Conservation (phyloP, 2,888 invertebrate species). For the Drosophila stalkeri region DNA sequence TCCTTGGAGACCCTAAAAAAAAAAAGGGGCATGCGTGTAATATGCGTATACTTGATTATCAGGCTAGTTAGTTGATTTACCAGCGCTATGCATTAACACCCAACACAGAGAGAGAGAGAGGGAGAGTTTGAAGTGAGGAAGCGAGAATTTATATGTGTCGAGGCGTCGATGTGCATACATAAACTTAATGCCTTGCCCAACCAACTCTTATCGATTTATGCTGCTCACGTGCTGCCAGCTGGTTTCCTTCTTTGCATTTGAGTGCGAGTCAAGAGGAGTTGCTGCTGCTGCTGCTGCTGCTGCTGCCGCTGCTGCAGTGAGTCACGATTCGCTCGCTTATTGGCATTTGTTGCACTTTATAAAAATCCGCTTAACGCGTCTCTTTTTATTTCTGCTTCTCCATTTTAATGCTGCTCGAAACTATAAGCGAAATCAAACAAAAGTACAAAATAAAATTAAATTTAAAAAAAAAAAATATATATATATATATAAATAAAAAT, state of each 20-base stretch:
- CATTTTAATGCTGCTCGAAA: conserved; percentile 11
- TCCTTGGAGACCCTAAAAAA: conserved; percentile 12
- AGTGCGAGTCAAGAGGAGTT: conserved; percentile 3
- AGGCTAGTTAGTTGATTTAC: conserved; percentile 65
- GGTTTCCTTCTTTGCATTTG: conserved; percentile 32
- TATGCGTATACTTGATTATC: conserved; percentile 50
- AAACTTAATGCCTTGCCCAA: conserved; percentile 65
- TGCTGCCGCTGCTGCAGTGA: conserved; percentile 35
- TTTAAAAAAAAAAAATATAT: conserved; percentile 2
- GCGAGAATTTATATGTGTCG: conserved; percentile 61
- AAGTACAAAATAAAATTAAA: background rate
- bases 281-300: background rate
- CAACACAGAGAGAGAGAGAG: conserved; percentile 27
- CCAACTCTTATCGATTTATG: conserved; percentile 53
- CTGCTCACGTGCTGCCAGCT: conserved; percentile 45
- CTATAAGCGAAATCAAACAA: conserved; percentile 59
- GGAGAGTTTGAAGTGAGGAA: background rate
- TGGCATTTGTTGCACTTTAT: conserved; percentile 81
- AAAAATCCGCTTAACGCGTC: conserved; percentile 76
- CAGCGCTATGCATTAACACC: conserved; percentile 55
- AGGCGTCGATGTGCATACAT: conserved; percentile 60
- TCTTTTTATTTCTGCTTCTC: background rate
- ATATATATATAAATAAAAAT: background rate
- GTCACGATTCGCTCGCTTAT: conserved; percentile 60
- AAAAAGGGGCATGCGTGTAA: conserved; percentile 7